Evolutionary conservation across 2,797 vertebrate species (phyloP), one percentile per base, ranked within the genome.

Genomic region (Sebastes alutus): DNA sequence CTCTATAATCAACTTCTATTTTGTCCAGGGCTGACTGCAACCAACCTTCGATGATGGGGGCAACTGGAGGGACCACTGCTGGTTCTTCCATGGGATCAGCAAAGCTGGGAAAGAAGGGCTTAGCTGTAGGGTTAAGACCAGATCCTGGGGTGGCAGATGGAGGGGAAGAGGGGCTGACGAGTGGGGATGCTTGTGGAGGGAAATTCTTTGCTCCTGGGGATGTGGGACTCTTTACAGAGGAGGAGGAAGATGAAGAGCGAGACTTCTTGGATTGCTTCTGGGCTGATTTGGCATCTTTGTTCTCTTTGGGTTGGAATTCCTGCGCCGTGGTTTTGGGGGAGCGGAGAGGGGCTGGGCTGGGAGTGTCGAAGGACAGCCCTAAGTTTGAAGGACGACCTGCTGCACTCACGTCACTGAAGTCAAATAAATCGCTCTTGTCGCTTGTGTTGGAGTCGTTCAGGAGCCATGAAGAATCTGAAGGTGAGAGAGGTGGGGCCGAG

Each of bases 51-150:
- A 77, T 78, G 68, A 67, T 35, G 72, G 90, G 84, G 84, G 78
- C 66, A 67, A 85, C 86, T 62, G 81, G 74, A 80, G 75, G 84
- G 78, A 59, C 80, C 77, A 56, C 85, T 11, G 77, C 62, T n/a
- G 87, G 88, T 59, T 88, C 87, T 64, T 95, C 95, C 80, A 79
- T 29, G 55, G 92, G 59, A 77, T 96, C 95, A 46, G 92, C 85
- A 84, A 96, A 95, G 84, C 93, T 95, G 62, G 96, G 96, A 83
- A 96, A 95, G 88, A 96, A 96, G 14, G 96, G 96, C 23, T 94
- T 95, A 58, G 96, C 96, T 30, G 96, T 75, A 10, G 96, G 96
- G 78, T 96, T 96, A 72, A 96, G 94, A 63, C 91, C 94, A 20
- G 94, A 96, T 69, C 84, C 89, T 32, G 84, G 55, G 22, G 3